Percentiles rank a stretch among this genome's conserved stretches.
Conservation (phyloP, 2,888 invertebrate species). For the Eupithecia subfuscata region DNA sequence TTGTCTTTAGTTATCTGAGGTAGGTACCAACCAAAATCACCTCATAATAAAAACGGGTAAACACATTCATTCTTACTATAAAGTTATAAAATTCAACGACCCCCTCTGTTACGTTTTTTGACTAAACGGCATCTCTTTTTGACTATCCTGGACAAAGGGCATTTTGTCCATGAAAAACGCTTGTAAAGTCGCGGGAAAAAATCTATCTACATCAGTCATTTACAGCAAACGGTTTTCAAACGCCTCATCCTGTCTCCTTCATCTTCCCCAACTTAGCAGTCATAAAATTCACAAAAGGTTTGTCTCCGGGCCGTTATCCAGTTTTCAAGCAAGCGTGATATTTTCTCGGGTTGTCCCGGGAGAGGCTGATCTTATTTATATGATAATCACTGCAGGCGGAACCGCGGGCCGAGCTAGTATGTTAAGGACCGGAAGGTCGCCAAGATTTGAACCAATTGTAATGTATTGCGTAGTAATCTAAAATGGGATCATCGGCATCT, state of each 20-base stretch:
- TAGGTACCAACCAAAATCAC: no score
- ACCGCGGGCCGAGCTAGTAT: conserved; percentile 41
- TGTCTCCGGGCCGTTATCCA: conserved; percentile 28
- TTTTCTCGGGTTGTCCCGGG: conserved; percentile 41
- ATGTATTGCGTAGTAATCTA: no score
- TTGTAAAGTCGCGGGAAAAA: not conserved
- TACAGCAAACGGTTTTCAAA: not conserved
- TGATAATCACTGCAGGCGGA: conserved; percentile 53
- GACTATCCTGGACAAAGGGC: not conserved
- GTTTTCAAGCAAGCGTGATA: conserved; percentile 38
- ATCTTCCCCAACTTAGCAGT: conserved; percentile 6
- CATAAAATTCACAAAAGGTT: conserved; percentile 30
- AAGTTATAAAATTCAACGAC: not conserved
- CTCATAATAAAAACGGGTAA: not conserved
- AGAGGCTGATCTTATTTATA: conserved; percentile 58
- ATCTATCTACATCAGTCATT: not conserved
- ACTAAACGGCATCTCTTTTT: not conserved
- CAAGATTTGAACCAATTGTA: not conserved
- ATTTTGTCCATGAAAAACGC: not conserved
- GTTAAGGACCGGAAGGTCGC: conserved; percentile 9
- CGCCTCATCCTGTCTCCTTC: not conserved
- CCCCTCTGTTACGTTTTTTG: not conserved
- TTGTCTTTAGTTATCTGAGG: no score
- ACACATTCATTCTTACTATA: not conserved
- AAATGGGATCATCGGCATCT: no score